These are phyloP conservation scores for Clepsis dumicolana DNA, from an alignment of 2,888 invertebrate genomes.

Conservation along the genomic window DNA sequence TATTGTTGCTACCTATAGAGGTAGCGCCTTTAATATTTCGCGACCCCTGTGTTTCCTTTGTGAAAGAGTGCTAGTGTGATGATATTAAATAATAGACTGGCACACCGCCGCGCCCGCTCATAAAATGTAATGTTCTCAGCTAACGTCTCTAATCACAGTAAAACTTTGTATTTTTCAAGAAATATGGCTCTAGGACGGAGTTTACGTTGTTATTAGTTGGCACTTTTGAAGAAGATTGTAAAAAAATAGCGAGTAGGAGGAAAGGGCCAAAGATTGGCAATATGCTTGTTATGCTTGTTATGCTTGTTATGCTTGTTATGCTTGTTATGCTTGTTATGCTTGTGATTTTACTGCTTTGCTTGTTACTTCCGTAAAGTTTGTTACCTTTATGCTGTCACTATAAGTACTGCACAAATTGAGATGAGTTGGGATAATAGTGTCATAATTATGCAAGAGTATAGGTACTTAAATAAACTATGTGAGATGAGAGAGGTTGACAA, in stretches of 20 bases:
- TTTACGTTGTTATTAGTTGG: not conserved
- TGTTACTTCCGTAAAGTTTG: too few relatives aligned
- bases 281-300: too few relatives aligned
- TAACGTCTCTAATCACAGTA: slow-evolving; percentile 35
- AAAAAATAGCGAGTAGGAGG: not conserved
- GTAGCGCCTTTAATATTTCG: slow-evolving; percentile 46
- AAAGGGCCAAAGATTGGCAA: too few relatives aligned
- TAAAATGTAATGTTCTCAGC: slow-evolving; percentile 34
- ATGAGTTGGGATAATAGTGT: too few relatives aligned
- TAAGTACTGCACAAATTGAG: too few relatives aligned
- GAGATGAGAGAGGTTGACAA: too few relatives aligned
- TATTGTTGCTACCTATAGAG: slow-evolving; percentile 43
- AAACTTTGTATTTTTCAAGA: slow-evolving; percentile 34
- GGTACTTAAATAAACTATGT: too few relatives aligned
- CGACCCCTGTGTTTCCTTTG: slow-evolving; percentile 42
- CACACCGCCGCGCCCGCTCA: slow-evolving; percentile 15
- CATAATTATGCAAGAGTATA: too few relatives aligned
- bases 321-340: too few relatives aligned
- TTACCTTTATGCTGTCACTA: too few relatives aligned
- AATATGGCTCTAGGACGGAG: not conserved
- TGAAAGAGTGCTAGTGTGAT: slow-evolving; percentile 38
- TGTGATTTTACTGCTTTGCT: too few relatives aligned
- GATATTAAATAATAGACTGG: slow-evolving; percentile 45
- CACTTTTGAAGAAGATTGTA: not conserved
- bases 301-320: too few relatives aligned